Evolutionary conservation across 2,113 vertebrate genomes (phyloP).

Genomic region (Oncorhynchus masou): DNA sequence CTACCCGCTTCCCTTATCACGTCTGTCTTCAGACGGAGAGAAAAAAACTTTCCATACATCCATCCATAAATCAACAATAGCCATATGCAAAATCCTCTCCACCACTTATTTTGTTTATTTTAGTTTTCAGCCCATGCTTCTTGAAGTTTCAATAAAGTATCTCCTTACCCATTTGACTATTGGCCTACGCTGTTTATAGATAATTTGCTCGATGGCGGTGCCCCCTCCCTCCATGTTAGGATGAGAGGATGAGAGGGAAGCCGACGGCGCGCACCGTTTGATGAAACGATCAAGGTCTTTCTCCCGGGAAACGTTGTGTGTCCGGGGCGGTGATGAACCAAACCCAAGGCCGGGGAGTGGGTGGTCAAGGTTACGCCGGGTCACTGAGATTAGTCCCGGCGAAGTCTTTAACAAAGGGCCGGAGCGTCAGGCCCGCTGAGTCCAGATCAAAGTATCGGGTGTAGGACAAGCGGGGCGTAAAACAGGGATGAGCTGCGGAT

Average conservation of each 20-base stretch:
- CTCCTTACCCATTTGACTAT: constrained; percentile 58
- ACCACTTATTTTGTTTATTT: neutral
- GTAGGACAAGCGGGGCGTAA: constrained; percentile 72
- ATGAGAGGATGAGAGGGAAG: constrained; percentile 57
- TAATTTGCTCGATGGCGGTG: constrained; percentile 54
- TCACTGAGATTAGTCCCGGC: constrained; percentile 74
- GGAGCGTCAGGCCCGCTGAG: constrained; percentile 58
- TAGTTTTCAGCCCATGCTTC: constrained; percentile 28
- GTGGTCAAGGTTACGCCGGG: constrained; percentile 76
- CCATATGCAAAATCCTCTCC: neutral
- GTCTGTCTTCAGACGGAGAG: neutral
- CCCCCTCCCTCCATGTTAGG: constrained; percentile 43
- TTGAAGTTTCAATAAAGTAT: constrained; percentile 61
- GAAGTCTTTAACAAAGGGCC: constrained; percentile 62
- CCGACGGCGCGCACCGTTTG: constrained; percentile 60
- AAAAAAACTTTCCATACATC: constrained; percentile 22
- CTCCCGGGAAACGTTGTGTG: constrained; percentile 69
- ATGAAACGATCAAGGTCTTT: constrained; percentile 73
- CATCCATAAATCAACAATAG: constrained; percentile 13
- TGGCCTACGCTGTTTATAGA: constrained; percentile 60
- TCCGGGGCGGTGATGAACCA: constrained; percentile 66
- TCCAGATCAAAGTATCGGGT: constrained; percentile 77
- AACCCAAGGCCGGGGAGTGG: constrained; percentile 65
- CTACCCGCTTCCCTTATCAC: neutral
- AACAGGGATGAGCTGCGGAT: constrained; percentile 67